Conservation (phyloP, 2,113 vertebrate species). For the Peromyscus californicus region DNA sequence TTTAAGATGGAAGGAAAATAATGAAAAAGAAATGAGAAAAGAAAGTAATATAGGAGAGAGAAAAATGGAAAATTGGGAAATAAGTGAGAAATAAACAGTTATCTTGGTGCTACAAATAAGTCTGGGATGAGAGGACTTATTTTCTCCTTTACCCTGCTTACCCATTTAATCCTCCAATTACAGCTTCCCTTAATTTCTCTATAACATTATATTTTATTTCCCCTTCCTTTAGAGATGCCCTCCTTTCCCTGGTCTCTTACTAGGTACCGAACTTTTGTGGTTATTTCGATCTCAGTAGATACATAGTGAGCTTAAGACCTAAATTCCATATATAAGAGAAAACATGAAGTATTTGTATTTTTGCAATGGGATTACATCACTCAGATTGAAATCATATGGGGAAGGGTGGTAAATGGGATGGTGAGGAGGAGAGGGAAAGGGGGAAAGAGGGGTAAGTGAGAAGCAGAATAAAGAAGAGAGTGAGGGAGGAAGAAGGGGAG, state of each 20-base stretch:
- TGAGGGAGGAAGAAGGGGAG: background rate
- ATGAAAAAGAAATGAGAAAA: background rate
- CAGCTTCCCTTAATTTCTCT: too few relatives aligned
- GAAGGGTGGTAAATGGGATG: background rate
- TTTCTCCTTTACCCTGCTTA: background rate
- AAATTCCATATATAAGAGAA: background rate
- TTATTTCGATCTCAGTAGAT: background rate
- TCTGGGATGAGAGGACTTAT: background rate
- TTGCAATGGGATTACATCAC: background rate
- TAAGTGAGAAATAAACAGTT: background rate
- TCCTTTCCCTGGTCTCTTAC: background rate
- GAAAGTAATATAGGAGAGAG: background rate
- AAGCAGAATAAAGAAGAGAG: too few relatives aligned
- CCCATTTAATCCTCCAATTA: background rate
- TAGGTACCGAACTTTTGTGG: background rate
- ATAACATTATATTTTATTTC: background rate
- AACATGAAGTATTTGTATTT: background rate
- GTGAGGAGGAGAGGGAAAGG: background rate
- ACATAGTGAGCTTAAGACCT: background rate
- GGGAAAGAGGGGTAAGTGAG: background rate
- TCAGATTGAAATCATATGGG: background rate
- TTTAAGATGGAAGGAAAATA: background rate
- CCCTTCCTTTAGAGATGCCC: background rate
- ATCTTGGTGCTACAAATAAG: background rate
- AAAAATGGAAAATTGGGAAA: background rate